Base-by-base conservation (phyloP, 1,140 invertebrate genomes). In the Dendrolimus kikuchii region DNA sequence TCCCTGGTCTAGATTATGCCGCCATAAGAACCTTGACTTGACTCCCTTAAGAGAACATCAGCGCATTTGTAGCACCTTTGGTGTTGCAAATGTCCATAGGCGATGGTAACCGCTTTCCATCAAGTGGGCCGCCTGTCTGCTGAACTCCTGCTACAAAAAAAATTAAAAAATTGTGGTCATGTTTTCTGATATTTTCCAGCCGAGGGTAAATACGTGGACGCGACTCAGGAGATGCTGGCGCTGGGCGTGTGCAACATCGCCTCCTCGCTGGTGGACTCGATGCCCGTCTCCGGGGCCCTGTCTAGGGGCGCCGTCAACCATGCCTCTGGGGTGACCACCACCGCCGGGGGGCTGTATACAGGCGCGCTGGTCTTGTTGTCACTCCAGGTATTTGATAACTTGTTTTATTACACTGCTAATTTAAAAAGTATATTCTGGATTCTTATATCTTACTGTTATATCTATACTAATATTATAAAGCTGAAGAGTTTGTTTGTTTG, bases 301-400 rank as follows among this genome's bases (percentile, higher is more conserved):
- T 94, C 93, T 9, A 88, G 94, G 45, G 95, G 95, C 49, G 95
- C 95, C 40, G 94, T 98, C 5, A 97, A 97, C 81, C 92, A 96
- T 71, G 93, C 94, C 7, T 94, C 93, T 62, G 95, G 95, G 7
- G 95, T 96, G 0, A 91, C 90, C 64, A 95, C 94, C 5, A 94
- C 95, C 9, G 90, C 95, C 52, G 95, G 94, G 90, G 94, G 95
- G 0, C 85, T 97, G 41, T 93, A 95, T 68, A 96, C 95, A 37
- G 95, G 92, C 49, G 88, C 92, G 40, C 84, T 93, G 7, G 94
- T 96, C 6, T 88, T 96, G 42, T 68, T 95, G 5, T 92, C 94
- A 2, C 81, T 95, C 6, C 91, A 92, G 72, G 86, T 86, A 62
- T 37, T 42, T 37, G 39, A 4, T 6, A 7, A 23, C 40, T 49